phyloP scores from a whole-genome alignment of 2,888 invertebrate genomes.

The Heliconius sara region DNA sequence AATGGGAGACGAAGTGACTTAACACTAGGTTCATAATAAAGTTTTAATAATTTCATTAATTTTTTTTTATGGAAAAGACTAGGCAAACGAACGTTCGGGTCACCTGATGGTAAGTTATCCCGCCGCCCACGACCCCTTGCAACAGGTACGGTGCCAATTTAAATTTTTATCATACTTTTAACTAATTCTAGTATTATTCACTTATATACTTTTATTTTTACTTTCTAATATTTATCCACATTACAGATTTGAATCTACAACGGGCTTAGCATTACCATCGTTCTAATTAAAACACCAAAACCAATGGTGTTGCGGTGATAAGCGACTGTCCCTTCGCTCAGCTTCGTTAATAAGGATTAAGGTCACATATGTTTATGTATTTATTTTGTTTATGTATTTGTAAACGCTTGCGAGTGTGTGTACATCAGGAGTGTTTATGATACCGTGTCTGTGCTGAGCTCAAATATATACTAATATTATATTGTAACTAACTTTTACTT shows the following conservation, averaged over 20 bases:
- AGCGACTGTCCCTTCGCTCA: slow-evolving; percentile 10
- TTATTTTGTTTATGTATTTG: slow-evolving; percentile 28
- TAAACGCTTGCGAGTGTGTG: slow-evolving; percentile 28
- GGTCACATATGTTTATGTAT: slow-evolving; percentile 28
- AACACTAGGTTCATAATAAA: too few relatives aligned
- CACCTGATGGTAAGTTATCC: too few relatives aligned
- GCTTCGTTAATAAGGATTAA: slow-evolving; percentile 26
- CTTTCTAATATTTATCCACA: background rate
- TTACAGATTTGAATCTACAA: background rate
- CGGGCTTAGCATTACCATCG: background rate
- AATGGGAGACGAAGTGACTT: too few relatives aligned
- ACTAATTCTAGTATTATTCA: background rate
- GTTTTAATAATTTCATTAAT: too few relatives aligned
- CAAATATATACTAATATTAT: slow-evolving; percentile 11
- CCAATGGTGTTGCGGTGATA: background rate
- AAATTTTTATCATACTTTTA: background rate
- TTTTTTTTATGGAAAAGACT: too few relatives aligned
- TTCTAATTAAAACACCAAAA: background rate
- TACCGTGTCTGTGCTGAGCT: background rate
- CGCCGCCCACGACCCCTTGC: too few relatives aligned
- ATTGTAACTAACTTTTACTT: background rate
- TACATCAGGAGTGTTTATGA: slow-evolving; percentile 29
- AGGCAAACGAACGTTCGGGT: too few relatives aligned
- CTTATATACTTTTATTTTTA: background rate
- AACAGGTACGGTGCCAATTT: too few relatives aligned